Conservation (phyloP, 2,113 vertebrate species). For the Gallinago jamesoni region DNA sequence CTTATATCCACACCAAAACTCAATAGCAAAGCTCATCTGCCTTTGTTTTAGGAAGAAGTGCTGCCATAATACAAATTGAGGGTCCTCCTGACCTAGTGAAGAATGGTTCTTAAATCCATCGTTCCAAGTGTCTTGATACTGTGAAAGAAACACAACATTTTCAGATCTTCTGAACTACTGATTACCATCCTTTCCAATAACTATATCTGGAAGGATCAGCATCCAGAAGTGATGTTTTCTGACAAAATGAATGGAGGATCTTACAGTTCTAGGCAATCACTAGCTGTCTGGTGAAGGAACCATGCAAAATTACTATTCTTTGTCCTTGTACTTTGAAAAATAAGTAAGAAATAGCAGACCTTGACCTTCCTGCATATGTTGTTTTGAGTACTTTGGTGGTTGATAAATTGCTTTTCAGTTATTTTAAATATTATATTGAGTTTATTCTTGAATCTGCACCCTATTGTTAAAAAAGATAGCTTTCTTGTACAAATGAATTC, state of each 20-base stretch:
- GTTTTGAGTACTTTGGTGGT: background rate
- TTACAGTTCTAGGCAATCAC: background rate
- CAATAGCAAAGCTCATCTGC: background rate
- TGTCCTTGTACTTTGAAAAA: background rate
- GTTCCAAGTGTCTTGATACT: background rate
- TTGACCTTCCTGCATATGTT: background rate
- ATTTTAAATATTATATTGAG: background rate
- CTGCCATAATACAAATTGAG: background rate
- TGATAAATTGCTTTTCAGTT: background rate
- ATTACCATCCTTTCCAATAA: background rate
- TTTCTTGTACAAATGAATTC: background rate
- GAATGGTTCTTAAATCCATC: background rate
- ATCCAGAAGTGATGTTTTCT: background rate
- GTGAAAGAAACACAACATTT: background rate
- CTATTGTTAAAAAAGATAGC: background rate
- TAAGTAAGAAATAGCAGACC: background rate
- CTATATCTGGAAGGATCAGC: background rate
- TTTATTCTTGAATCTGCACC: background rate
- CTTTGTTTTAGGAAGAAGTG: background rate
- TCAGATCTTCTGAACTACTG: background rate
- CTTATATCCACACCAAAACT: background rate
- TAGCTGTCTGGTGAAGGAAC: background rate
- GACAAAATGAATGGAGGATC: background rate
- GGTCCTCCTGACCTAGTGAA: background rate
- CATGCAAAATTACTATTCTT: background rate